phyloP scores from a whole-genome alignment of 2,888 invertebrate genomes.

The Hyppa rectilinea region DNA sequence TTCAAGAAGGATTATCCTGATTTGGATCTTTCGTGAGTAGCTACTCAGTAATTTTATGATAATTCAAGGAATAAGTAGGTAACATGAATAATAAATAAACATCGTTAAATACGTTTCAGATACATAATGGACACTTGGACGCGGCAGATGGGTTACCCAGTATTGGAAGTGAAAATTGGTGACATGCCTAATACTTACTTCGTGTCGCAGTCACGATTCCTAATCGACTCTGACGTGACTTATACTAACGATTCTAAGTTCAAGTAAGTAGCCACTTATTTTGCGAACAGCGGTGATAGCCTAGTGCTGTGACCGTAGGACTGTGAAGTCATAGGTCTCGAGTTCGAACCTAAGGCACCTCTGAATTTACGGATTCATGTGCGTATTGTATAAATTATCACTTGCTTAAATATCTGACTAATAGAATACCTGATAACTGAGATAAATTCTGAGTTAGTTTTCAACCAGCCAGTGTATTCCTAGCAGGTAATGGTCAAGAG shows the following conservation, averaged over 20 bases:
- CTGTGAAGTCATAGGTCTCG: too few species aligned
- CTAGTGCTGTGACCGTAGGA: too few species aligned
- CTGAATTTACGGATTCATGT: too few species aligned
- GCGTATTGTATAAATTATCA: too few species aligned
- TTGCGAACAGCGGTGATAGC: too few species aligned
- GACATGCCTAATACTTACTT: constrained; percentile 86
- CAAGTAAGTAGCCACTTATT: too few species aligned
- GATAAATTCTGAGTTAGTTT: background rate
- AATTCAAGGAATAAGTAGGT: too few species aligned
- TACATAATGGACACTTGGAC: constrained; percentile 97
- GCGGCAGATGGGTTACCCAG: constrained; percentile 96
- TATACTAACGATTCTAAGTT: constrained; percentile 86
- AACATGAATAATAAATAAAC: too few species aligned
- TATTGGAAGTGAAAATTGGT: constrained; percentile 91
- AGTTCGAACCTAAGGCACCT: too few species aligned
- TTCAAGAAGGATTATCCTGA: constrained; percentile 85
- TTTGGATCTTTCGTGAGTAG: constrained; percentile 89
- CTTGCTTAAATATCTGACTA: too few species aligned
- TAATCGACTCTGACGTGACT: constrained; percentile 92
- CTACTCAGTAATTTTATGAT: too few species aligned
- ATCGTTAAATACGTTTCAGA: too few species aligned
- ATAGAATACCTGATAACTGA: background rate
- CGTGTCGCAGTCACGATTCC: constrained; percentile 94
- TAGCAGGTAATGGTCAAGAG: background rate
- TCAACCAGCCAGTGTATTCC: background rate